Evolutionary conservation across 2,113 vertebrate species (phyloP).

Genomic region (Heloderma charlesbogerti): DNA sequence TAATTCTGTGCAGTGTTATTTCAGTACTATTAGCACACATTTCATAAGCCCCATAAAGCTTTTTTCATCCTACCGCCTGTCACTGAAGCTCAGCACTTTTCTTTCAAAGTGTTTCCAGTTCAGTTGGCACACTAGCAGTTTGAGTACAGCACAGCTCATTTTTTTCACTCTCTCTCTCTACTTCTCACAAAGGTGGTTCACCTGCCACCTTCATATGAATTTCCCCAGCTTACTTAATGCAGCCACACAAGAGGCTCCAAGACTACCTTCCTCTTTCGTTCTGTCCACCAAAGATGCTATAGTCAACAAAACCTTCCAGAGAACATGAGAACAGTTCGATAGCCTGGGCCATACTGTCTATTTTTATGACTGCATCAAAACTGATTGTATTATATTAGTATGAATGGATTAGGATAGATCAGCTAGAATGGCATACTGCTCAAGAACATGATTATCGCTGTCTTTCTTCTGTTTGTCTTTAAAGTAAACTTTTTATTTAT

Average conservation of each 20-base stretch:
- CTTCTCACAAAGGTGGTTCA: background rate
- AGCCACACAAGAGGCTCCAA: background rate
- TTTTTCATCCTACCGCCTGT: background rate
- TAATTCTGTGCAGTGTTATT: conserved; percentile 8
- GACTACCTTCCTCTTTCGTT: background rate
- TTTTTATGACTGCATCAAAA: background rate
- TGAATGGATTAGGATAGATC: background rate
- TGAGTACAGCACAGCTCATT: too few relatives aligned
- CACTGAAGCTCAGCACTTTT: conserved; percentile 4
- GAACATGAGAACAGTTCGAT: background rate
- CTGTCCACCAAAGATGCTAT: background rate
- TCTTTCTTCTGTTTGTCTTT: background rate
- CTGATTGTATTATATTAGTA: background rate
- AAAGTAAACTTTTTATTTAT: background rate
- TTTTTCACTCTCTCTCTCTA: background rate
- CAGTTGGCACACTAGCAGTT: background rate
- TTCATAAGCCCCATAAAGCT: conserved; percentile 6
- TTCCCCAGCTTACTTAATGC: background rate
- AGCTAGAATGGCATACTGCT: background rate
- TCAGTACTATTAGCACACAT: conserved; percentile 11
- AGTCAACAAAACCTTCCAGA: conserved; percentile 8
- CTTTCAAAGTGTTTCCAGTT: conserved; percentile 18
- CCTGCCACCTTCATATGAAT: background rate
- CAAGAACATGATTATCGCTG: background rate
- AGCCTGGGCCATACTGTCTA: background rate